Percentiles rank a stretch among this genome's conserved stretches.
Conservation (phyloP, 64 coral and sea anemone species). For the Stichodactyla helianthus region DNA sequence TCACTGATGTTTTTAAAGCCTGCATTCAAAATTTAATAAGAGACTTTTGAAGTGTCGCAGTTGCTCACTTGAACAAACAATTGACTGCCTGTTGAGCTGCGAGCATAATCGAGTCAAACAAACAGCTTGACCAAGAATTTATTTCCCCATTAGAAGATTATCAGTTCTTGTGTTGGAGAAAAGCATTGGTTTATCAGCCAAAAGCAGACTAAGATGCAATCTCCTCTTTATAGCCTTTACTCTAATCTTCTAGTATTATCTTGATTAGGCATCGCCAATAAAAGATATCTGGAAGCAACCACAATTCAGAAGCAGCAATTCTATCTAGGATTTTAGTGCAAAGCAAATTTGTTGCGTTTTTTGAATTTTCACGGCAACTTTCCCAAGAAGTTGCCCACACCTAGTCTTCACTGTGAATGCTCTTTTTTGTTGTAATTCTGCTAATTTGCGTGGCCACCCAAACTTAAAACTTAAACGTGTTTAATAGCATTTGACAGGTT, state of each 20-base stretch:
- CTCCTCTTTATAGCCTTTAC: background rate
- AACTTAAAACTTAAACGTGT: background rate
- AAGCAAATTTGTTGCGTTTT: background rate
- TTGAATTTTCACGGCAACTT: background rate
- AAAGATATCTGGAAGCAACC: background rate
- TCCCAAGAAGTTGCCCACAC: background rate
- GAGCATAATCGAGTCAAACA: background rate
- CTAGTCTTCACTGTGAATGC: too few species aligned
- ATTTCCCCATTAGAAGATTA: background rate
- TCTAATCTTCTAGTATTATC: constrained; percentile 3
- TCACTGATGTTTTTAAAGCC: too few species aligned
- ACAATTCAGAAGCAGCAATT: background rate
- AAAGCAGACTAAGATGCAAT: background rate
- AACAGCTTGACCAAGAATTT: background rate
- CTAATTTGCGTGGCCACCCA: background rate
- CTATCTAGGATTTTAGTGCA: too few species aligned
- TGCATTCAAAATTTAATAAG: background rate
- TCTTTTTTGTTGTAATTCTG: background rate
- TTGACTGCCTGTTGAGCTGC: background rate
- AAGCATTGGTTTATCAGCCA: background rate
- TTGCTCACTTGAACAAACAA: background rate
- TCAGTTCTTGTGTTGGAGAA: background rate
- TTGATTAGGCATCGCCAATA: background rate
- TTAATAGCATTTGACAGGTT: background rate
- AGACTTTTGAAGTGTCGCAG: background rate